Evolutionary conservation across 2,797 vertebrate genomes (phyloP).

Genomic region (Malurus splendens): DNA sequence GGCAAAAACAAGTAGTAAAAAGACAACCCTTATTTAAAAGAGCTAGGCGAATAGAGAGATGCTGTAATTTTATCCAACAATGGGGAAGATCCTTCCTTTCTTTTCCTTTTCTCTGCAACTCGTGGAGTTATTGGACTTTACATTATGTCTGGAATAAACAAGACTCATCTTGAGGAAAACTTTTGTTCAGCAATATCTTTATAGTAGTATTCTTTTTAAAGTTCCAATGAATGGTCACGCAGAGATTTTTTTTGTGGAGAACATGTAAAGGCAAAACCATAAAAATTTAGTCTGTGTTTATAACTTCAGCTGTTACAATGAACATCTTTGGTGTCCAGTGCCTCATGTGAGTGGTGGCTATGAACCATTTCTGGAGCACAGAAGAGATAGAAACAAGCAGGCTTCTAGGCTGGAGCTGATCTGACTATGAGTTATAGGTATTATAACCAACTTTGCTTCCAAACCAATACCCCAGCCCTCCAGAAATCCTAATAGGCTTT

Average conservation of each 20-base stretch:
- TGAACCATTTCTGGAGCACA: slow-evolving; percentile 42
- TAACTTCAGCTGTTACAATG: not conserved
- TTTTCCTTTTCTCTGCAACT: not conserved
- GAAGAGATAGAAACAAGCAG: slow-evolving; percentile 29
- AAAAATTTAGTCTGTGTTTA: slow-evolving; percentile 2
- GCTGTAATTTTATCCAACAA: not conserved
- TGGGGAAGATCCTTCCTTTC: not conserved
- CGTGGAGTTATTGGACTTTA: slow-evolving; percentile 4
- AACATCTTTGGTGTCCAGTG: not conserved
- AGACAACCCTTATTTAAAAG: not conserved
- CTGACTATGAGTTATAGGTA: slow-evolving; percentile 67
- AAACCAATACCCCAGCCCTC: slow-evolving; percentile 59
- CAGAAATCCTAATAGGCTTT: slow-evolving; percentile 76
- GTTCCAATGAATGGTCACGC: not conserved
- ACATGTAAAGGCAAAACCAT: not conserved
- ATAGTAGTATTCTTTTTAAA: not conserved
- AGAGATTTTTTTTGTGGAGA: not conserved
- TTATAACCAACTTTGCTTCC: slow-evolving; percentile 70
- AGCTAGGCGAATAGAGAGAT: not conserved
- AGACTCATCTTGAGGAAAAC: not conserved
- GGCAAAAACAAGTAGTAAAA: not conserved
- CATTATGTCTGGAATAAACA: slow-evolving; percentile 1
- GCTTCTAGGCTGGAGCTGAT: slow-evolving; percentile 42
- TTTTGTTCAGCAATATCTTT: not conserved
- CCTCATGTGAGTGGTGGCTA: not conserved